Conservation (phyloP, 2,113 vertebrate genomes). For the Aspiorhynchus laticeps region DNA sequence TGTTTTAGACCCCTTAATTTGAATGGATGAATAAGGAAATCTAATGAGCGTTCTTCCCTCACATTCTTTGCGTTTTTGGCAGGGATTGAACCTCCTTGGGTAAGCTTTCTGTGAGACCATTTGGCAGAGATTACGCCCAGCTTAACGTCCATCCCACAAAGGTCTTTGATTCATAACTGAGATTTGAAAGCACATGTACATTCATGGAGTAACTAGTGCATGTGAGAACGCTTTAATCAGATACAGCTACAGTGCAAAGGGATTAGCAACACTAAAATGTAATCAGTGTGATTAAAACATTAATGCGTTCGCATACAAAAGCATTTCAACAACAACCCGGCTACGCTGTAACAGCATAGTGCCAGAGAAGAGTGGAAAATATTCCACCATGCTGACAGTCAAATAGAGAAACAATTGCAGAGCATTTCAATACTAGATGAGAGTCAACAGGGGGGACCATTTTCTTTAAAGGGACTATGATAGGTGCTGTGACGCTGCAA, state of each 20-base stretch:
- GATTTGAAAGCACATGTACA: slow-evolving; percentile 65
- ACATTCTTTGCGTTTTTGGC: slow-evolving; percentile 63
- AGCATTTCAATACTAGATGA: slow-evolving; percentile 52
- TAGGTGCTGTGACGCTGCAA: slow-evolving; percentile 19
- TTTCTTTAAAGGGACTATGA: slow-evolving; percentile 43
- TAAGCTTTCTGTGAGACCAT: slow-evolving; percentile 72
- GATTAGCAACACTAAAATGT: slow-evolving; percentile 64
- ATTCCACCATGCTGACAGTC: slow-evolving; percentile 47
- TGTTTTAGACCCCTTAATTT: slow-evolving; percentile 14
- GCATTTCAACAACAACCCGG: slow-evolving; percentile 44
- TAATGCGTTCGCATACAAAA: slow-evolving; percentile 52
- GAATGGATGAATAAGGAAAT: slow-evolving; percentile 64
- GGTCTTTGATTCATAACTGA: slow-evolving; percentile 71
- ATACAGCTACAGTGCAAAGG: slow-evolving; percentile 58
- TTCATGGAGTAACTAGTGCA: slow-evolving; percentile 46
- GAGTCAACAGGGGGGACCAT: slow-evolving; percentile 53
- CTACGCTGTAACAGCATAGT: slow-evolving; percentile 6
- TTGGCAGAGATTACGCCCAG: slow-evolving; percentile 72
- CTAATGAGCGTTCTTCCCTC: slow-evolving; percentile 66
- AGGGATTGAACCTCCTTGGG: slow-evolving; percentile 67
- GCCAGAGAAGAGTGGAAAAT: slow-evolving; percentile 2
- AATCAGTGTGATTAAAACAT: slow-evolving; percentile 66
- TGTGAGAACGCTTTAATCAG: slow-evolving; percentile 65
- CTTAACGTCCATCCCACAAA: slow-evolving; percentile 63
- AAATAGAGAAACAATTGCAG: slow-evolving; percentile 51